Evolutionary conservation across 2,113 vertebrate genomes (phyloP).

Genomic region (Odobenus rosmarus): DNA sequence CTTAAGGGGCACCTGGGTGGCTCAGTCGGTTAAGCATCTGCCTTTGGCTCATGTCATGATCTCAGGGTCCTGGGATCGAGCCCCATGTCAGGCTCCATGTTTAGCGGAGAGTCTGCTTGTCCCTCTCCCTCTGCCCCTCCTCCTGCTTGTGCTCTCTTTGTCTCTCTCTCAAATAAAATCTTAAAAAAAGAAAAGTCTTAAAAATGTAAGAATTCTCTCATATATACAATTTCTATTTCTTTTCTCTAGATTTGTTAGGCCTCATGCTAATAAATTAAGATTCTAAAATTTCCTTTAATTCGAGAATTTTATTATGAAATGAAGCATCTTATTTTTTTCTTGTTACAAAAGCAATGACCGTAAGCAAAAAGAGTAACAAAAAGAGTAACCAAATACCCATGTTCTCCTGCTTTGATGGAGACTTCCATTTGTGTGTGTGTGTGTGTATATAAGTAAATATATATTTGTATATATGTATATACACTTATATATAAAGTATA

Average conservation of each 20-base stretch:
- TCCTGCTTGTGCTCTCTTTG: neutral
- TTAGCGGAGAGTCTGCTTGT: neutral
- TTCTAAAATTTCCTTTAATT: neutral
- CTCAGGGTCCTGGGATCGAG: neutral
- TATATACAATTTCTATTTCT: neutral
- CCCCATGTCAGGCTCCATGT: neutral
- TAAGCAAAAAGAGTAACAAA: neutral
- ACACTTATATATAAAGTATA: accelerated
- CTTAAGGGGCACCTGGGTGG: neutral
- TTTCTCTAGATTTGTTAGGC: neutral
- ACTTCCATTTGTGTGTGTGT: neutral
- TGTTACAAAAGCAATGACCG: neutral
- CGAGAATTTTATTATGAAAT: neutral
- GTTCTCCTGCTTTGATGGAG: neutral
- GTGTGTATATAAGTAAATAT: too few species aligned
- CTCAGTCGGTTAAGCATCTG: neutral
- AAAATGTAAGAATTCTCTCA: neutral
- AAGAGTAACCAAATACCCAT: neutral
- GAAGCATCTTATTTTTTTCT: neutral
- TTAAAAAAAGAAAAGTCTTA: neutral
- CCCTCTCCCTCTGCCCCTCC: neutral
- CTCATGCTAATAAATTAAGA: neutral
- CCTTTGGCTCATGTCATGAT: neutral
- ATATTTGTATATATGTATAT: too few species aligned
- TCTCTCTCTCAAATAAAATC: neutral